Percentiles rank a stretch among this genome's conserved stretches.
Conservation (phyloP, 1,140 invertebrate genomes). For the Drosophila dunni region DNA sequence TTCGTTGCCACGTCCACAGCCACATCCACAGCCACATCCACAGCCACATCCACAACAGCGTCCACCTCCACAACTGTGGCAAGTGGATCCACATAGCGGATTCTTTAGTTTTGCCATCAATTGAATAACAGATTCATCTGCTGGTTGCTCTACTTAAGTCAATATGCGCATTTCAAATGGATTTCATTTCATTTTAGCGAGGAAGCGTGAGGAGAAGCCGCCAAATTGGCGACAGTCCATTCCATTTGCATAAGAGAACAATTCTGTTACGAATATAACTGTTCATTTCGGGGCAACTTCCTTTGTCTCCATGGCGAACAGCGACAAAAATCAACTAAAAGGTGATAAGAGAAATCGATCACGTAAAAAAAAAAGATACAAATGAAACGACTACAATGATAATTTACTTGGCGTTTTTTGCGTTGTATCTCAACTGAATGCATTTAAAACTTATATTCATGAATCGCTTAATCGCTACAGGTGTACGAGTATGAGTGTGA, state of each 20-base stretch:
- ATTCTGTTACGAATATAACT: conserved; percentile 60
- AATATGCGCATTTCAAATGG: conserved; percentile 62
- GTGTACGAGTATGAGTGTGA: conserved; percentile 73
- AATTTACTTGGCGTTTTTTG: conserved; percentile 37
- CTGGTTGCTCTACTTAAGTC: conserved; percentile 61
- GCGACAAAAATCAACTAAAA: neutral
- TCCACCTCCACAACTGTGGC: conserved; percentile 8
- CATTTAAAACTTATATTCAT: conserved; percentile 61
- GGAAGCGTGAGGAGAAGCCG: conserved; percentile 25
- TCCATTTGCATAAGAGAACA: conserved; percentile 48
- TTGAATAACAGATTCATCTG: conserved; percentile 54
- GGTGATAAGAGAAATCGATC: neutral
- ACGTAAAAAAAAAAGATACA: neutral
- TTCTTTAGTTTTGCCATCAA: conserved; percentile 11
- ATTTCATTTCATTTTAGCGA: neutral
- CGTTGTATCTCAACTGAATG: conserved; percentile 79
- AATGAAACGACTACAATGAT: conserved; percentile 10
- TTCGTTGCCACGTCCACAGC: conserved; percentile 1
- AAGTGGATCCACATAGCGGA: conserved; percentile 29
- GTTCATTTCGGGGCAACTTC: conserved; percentile 67
- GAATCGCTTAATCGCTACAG: conserved; percentile 64
- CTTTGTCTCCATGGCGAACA: conserved; percentile 48
- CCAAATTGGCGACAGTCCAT: conserved; percentile 60
- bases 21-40: neutral
- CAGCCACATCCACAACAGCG: neutral